Conservation (phyloP, 1,140 invertebrate genomes). For the Bathynomus jamesi region DNA sequence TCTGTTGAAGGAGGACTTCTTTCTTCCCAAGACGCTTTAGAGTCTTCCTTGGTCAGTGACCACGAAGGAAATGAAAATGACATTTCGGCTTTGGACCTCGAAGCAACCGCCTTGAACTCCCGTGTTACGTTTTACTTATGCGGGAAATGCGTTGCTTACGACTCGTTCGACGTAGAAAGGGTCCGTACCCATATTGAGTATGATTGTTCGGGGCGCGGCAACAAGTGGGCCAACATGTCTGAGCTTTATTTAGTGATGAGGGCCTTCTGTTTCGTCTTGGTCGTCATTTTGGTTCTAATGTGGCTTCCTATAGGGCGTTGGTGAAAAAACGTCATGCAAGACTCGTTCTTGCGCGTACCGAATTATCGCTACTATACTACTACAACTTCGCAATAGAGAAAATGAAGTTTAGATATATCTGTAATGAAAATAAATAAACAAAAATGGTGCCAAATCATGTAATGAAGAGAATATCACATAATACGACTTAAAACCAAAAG, state of each 20-base stretch:
- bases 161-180: constrained; percentile 31
- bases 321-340: not conserved
- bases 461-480: too few species aligned
- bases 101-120: constrained; percentile 20
- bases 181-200: constrained; percentile 31
- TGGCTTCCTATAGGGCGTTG: not conserved
- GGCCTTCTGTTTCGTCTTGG: constrained; percentile 26
- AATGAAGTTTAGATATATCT: too few species aligned
- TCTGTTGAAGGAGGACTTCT: constrained; percentile 1
- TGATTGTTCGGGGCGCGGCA: constrained; percentile 24
- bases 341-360: too few species aligned
- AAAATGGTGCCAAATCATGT: too few species aligned
- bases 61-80: not conserved
- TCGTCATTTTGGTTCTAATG: constrained; percentile 20
- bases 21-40: not conserved
- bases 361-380: too few species aligned
- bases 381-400: too few species aligned
- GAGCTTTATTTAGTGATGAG: constrained; percentile 32
- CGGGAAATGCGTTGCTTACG: constrained; percentile 30
- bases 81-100: constrained; percentile 12
- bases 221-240: constrained; percentile 29
- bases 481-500: too few species aligned
- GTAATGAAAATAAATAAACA: too few species aligned
- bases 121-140: constrained; percentile 34
- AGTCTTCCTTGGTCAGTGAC: not conserved